Conservation (phyloP, 2,797 vertebrate species). For the Ara ararauna region DNA sequence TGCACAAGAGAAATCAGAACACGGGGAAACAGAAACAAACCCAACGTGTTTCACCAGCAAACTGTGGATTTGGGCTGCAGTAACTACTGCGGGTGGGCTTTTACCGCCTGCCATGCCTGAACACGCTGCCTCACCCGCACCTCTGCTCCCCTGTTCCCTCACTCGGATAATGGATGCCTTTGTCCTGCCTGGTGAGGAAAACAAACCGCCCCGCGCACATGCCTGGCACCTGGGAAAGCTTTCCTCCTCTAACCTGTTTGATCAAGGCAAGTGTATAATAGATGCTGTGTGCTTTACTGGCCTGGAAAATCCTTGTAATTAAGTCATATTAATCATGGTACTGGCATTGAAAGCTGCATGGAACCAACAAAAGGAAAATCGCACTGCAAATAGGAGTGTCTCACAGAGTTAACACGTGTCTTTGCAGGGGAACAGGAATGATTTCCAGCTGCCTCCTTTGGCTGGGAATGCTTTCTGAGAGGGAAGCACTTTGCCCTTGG, state of each 20-base stretch:
- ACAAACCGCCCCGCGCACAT: fast-evolving
- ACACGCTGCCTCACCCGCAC: fast-evolving
- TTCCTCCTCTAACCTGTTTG: background rate
- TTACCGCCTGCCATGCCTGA: fast-evolving
- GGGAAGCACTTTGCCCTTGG: background rate
- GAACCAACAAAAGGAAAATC: background rate
- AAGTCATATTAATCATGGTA: background rate
- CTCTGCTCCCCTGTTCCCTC: background rate
- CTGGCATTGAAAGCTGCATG: background rate
- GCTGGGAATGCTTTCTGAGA: background rate
- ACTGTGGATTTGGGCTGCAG: background rate
- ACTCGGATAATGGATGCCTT: background rate
- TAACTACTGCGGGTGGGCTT: background rate
- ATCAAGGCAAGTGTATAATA: background rate
- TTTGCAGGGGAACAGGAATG: background rate
- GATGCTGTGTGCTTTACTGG: background rate
- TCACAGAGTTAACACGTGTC: background rate
- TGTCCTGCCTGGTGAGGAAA: background rate
- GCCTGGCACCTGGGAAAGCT: background rate
- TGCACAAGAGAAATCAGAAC: background rate
- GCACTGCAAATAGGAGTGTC: background rate
- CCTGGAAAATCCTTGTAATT: background rate
- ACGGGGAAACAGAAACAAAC: background rate
- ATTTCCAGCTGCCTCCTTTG: background rate
- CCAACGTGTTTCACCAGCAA: background rate